A percentile compares a stretch with the other conserved stretches of the same genome.
These are phyloP conservation scores for Hyalella azteca DNA, from an alignment of 2,888 invertebrate genomes.

Conservation along the genomic window DNA sequence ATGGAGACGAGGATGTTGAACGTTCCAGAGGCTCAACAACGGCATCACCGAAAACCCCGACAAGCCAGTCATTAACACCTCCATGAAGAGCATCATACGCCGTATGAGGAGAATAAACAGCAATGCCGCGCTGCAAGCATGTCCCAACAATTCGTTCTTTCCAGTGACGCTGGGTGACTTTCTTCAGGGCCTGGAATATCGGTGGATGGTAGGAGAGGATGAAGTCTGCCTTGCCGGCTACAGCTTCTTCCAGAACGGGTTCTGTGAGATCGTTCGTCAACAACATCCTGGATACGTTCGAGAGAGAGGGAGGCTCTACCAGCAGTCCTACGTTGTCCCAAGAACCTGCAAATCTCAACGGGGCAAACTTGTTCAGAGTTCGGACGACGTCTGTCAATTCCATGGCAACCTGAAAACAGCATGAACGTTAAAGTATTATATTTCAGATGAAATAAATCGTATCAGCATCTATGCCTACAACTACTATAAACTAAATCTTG, in stretches of 20 bases:
- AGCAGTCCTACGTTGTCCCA: slow-evolving; percentile 97
- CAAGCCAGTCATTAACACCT: slow-evolving; percentile 94
- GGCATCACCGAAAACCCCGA: slow-evolving; percentile 69
- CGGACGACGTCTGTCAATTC: slow-evolving; percentile 59
- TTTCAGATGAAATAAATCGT: too few species aligned
- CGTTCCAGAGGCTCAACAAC: slow-evolving; percentile 12
- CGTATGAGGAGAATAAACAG: slow-evolving; percentile 92
- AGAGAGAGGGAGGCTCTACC: slow-evolving; percentile 73
- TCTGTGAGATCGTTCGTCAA: slow-evolving; percentile 93
- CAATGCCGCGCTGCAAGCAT: slow-evolving; percentile 83
- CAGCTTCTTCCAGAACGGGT: slow-evolving; percentile 82
- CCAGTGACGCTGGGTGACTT: slow-evolving; percentile 72
- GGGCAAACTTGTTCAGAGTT: slow-evolving; percentile 74
- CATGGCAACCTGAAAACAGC: slow-evolving; percentile 52
- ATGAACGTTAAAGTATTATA: background rate
- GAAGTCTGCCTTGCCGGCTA: slow-evolving; percentile 73
- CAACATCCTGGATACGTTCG: slow-evolving; percentile 68
- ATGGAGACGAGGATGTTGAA: background rate
- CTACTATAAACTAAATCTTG: too few species aligned
- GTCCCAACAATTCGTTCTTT: slow-evolving; percentile 79
- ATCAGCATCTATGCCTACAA: too few species aligned
- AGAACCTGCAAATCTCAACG: slow-evolving; percentile 74
- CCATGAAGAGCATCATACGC: slow-evolving; percentile 82
- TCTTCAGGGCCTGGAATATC: slow-evolving; percentile 83
- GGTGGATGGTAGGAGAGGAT: slow-evolving; percentile 97